Evolutionary conservation across 2,888 invertebrate genomes (phyloP).

Genomic region (Slavum lentiscoides): DNA sequence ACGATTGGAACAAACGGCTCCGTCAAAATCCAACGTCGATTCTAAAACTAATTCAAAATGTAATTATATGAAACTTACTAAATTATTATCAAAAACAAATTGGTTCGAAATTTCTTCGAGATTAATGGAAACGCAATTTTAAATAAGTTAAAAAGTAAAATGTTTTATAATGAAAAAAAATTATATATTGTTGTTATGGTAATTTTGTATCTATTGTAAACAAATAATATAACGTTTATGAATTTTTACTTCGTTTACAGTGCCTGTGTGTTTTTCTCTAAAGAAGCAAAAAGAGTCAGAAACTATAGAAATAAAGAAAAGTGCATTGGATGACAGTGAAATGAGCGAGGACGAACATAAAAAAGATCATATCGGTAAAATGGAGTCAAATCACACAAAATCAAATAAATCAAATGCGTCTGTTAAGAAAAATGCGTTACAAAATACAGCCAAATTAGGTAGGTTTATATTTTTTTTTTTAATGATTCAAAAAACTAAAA

Average conservation of each 20-base stretch:
- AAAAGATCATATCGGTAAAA: conserved; percentile 28
- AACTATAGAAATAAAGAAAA: conserved; percentile 68
- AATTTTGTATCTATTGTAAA: too few relatives aligned
- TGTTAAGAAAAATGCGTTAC: conserved; percentile 32
- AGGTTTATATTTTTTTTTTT: background rate
- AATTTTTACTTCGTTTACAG: conserved; percentile 59
- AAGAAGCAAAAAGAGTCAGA: conserved; percentile 78
- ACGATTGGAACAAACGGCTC: conserved; percentile 47
- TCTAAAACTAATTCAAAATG: conserved; percentile 45
- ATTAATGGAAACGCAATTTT: background rate
- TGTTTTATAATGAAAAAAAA: too few relatives aligned
- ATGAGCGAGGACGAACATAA: conserved; percentile 50
- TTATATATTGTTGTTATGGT: too few relatives aligned
- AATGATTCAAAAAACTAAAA: background rate
- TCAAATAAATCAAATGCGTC: conserved; percentile 13
- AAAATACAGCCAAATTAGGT: conserved; percentile 49
- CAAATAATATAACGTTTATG: background rate
- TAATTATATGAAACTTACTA: conserved; percentile 30
- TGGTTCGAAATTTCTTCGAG: background rate
- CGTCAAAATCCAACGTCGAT: conserved; percentile 28
- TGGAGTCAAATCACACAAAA: conserved; percentile 36
- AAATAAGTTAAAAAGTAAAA: too few relatives aligned
- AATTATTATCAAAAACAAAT: conserved; percentile 3
- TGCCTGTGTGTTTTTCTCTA: conserved; percentile 82
- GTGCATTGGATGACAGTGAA: conserved; percentile 63